Evolutionary conservation across 2,113 vertebrate genomes (phyloP), one percentile per base, ranked within the genome.

Genomic region (Cyprinodon tularosa): DNA sequence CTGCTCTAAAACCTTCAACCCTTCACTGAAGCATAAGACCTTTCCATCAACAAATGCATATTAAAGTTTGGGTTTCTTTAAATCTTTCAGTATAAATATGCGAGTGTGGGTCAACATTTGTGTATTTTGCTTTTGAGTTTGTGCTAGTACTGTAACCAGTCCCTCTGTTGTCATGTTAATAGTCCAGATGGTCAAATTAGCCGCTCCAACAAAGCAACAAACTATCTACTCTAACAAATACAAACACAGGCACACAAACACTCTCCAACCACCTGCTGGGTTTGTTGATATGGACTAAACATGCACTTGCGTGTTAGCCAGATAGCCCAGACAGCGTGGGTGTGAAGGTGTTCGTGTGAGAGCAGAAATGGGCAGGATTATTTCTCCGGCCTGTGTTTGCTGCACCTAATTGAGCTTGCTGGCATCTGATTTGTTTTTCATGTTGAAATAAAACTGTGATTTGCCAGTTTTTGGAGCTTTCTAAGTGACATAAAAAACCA

Each of bases 181-280:
- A 85, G 90, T 89, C 88, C 89, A 91, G 91, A 93, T 93, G 92
- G 92, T 88, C 90, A 90, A 92, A 92, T 93, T 92, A 93, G 89
- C 72, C 83, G 92, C 92, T 93, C 89, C 92, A 93, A 87, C 92
- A 93, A 93, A 92, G 92, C 92, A 93, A 92, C 91, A 93, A 93
- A 93, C 86, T 91, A 86, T 83, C 70, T 83, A 78, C 77, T 91
- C 76, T 63, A 87, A 86, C 78, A 88, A 73, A 84, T 66, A 79
- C 73, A 76, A 22, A 62, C 69, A 80, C 71, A 61, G 47, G 72
- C 64, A 69, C 59, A 80, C 39, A 78, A 47, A 70, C 14, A 73
- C 77, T 77, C 77, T 75, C 68, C 62, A 75, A 67, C 84, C 87
- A 83, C 90, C 87, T 90, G 84, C 88, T 89, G 89, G 67, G 80